phyloP scores from a whole-genome alignment of 2,888 invertebrate genomes.

The Stenodema calcarata region DNA sequence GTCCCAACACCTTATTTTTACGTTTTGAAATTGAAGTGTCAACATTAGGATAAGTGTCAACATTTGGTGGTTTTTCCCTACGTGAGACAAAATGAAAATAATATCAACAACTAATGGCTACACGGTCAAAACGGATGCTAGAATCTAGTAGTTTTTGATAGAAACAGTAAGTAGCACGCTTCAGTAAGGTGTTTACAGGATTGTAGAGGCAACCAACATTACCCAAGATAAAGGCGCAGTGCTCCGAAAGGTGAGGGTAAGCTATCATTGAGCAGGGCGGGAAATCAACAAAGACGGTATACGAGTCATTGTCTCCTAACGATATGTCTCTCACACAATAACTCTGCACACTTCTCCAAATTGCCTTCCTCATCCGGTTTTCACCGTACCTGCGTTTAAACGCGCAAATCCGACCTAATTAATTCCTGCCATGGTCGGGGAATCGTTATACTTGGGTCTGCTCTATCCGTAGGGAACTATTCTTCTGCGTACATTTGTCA shows the following conservation, averaged over 20 bases:
- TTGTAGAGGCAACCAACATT: neutral
- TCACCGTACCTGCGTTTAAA: neutral
- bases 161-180: neutral
- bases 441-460: neutral
- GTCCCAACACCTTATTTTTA: too few species aligned
- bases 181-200: neutral
- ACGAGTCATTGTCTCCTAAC: neutral
- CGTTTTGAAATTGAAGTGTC: too few species aligned
- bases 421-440: neutral
- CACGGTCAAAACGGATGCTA: neutral
- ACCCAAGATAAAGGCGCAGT: neutral
- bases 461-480: neutral
- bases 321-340: slow-evolving; percentile 5
- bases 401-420: neutral
- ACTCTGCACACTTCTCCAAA: neutral
- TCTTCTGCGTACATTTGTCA: neutral
- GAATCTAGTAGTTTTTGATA: neutral
- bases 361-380: neutral
- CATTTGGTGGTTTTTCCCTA: too few species aligned
- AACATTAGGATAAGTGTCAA: too few species aligned
- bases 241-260: neutral
- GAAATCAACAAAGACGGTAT: slow-evolving; percentile 1
- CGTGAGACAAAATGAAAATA: too few species aligned
- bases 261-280: neutral
- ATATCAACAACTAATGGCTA: too few species aligned